These are phyloP conservation scores for Platycheirus rosarum DNA, from an alignment of 2,888 invertebrate genomes.

Conservation along the genomic window DNA sequence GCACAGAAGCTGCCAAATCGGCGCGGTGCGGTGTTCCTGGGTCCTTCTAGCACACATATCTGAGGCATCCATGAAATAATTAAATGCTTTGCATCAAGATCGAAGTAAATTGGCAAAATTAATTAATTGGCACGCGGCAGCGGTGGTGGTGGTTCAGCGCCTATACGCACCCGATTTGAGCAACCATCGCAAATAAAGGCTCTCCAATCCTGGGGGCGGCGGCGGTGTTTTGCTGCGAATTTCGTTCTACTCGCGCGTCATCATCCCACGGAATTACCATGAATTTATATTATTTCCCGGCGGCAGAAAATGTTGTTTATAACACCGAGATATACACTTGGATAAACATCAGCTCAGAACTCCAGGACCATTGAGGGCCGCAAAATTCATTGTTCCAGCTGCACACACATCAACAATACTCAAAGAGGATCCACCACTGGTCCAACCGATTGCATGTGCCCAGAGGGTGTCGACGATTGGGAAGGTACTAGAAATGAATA, in stretches of 20 bases:
- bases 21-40: slow-evolving; percentile 15
- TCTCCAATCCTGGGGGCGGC: too few species aligned
- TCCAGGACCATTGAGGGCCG: slow-evolving; percentile 35
- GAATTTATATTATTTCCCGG: slow-evolving; percentile 58
- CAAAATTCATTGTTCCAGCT: slow-evolving; percentile 42
- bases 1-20: slow-evolving; percentile 44
- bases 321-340: slow-evolving; percentile 34
- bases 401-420: slow-evolving; percentile 29
- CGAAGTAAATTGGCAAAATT: slow-evolving; percentile 68
- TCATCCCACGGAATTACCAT: slow-evolving; percentile 22
- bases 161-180: slow-evolving; percentile 36
- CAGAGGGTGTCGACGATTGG: not conserved
- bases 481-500: slow-evolving; percentile 11
- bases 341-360: slow-evolving; percentile 27
- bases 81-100: slow-evolving; percentile 52
- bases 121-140: slow-evolving; percentile 66
- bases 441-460: not conserved
- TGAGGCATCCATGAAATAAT: slow-evolving; percentile 44
- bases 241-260: slow-evolving; percentile 9
- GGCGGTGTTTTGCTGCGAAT: slow-evolving; percentile 28
- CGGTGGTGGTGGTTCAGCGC: slow-evolving; percentile 7
- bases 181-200: slow-evolving; percentile 39
- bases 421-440: slow-evolving; percentile 16
- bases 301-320: slow-evolving; percentile 55
- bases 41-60: not conserved